Evolutionary conservation across 2,888 invertebrate species (phyloP).

Genomic region (Eulithis prunata): DNA sequence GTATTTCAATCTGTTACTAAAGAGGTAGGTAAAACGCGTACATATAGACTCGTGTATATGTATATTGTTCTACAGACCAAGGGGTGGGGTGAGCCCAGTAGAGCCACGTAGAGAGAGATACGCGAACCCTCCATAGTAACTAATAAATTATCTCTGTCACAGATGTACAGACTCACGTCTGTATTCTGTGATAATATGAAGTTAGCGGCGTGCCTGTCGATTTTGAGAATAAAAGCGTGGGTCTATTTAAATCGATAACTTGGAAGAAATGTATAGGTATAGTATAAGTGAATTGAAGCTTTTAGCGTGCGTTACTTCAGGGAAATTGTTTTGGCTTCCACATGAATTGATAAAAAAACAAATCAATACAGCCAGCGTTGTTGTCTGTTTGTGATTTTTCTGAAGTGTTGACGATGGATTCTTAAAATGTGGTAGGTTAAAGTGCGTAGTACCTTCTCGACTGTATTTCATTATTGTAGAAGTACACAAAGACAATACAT

Average conservation of each 20-base stretch:
- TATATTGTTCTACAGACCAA: neutral
- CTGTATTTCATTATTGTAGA: conserved; percentile 18
- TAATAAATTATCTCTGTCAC: conserved; percentile 12
- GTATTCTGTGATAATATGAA: conserved; percentile 2
- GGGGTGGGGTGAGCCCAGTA: conserved; percentile 8
- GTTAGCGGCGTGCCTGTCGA: conserved; percentile 16
- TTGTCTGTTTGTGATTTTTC: neutral
- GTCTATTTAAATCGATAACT: conserved; percentile 8
- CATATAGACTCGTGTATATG: neutral
- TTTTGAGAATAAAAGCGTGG: conserved; percentile 7
- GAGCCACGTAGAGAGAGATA: neutral
- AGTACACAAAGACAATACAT: conserved; percentile 30
- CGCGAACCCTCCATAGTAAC: neutral
- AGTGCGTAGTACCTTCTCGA: conserved; percentile 10
- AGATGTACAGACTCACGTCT: conserved; percentile 4
- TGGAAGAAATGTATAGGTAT: neutral
- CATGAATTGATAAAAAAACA: neutral
- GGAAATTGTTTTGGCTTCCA: neutral
- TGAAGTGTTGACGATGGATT: neutral
- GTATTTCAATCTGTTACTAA: neutral
- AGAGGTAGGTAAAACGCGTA: neutral
- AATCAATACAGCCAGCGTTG: neutral
- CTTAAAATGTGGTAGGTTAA: neutral
- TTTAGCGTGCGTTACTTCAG: conserved; percentile 1
- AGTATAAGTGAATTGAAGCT: conserved; percentile 1